Base-by-base conservation (phyloP, 2,113 vertebrate genomes). In the Calidris pugnax region DNA sequence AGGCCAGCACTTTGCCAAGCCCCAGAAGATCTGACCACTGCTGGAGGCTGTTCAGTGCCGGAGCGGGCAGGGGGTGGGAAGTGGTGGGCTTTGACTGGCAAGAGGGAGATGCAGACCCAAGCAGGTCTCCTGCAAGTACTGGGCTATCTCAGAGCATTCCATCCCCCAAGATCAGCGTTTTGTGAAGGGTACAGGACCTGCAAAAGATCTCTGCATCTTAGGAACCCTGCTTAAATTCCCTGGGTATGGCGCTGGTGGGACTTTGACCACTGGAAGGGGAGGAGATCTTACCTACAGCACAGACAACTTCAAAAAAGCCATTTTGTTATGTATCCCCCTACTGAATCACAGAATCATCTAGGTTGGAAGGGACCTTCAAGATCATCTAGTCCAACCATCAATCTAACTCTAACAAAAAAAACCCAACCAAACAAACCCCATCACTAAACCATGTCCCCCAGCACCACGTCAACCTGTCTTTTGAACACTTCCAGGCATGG, bases 131-230 rank as follows among this genome's bases (percentile, higher is more conserved):
- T 0, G 0, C 22, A 37, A 50, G 24, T 1, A 1, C 35, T 0
- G 2, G 30, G 55, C 24, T 35, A 47, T 28, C 0, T 2, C 39
- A 77, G n/a, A 60, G 39, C 56, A 28, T 23, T 0, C 0, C 14
- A 5, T 57, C 15, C 3, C 14, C 30, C 22, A 21, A n/a, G 9
- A 33, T 6, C 41, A 12, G 55, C 11, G 3, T 47, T 35, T 26
- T 59, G 14, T 27, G 55, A 26, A n/a, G 39, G 9, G 37, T 41
- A 53, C 10, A 8, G 35, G 22, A 22, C 10, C 37, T 84, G 33
- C 26, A 39, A 62, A 89, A 71, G 17, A 33, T 18, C 30, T 55
- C 32, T 14, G 8, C 4, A 0, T 32, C 28, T 50, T 57, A 28
- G 37, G 64, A 86, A 9, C 12, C 19, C 37, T 26, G 22, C 55